Conservation (phyloP, 2,113 vertebrate genomes). For the Alligator sinensis region DNA sequence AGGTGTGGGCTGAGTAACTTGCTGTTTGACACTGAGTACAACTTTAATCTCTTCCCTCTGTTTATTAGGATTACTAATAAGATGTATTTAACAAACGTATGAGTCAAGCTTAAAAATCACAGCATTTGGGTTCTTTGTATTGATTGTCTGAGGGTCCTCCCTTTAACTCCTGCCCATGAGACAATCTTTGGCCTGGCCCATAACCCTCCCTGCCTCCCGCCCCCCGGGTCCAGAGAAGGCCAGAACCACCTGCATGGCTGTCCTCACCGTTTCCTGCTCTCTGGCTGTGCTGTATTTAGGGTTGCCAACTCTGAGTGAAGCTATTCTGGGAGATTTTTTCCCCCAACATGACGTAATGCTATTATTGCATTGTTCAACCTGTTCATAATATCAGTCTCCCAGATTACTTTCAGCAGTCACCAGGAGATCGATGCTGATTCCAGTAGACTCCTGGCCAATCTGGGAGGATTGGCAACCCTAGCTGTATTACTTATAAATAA, state of each 20-base stretch:
- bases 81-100: too few species aligned
- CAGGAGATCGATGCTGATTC: too few species aligned
- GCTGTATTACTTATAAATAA: accelerated
- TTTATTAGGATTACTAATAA: neutral
- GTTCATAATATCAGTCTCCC: too few species aligned
- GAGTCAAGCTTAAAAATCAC: neutral
- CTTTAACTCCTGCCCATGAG: neutral
- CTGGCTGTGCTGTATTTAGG: too few species aligned
- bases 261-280: neutral
- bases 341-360: too few species aligned
- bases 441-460: too few species aligned
- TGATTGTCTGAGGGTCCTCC: neutral
- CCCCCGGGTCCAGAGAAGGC: accelerated
- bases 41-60: neutral
- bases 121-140: neutral
- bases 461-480: too few species aligned
- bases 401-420: too few species aligned
- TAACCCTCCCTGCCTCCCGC: neutral
- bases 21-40: neutral
- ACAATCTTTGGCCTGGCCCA: neutral
- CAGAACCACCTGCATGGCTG: neutral
- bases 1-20: neutral
- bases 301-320: too few species aligned
- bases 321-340: too few species aligned
- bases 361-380: too few species aligned